Conservation (phyloP, 2,888 invertebrate species). For the Drosophila borealis region DNA sequence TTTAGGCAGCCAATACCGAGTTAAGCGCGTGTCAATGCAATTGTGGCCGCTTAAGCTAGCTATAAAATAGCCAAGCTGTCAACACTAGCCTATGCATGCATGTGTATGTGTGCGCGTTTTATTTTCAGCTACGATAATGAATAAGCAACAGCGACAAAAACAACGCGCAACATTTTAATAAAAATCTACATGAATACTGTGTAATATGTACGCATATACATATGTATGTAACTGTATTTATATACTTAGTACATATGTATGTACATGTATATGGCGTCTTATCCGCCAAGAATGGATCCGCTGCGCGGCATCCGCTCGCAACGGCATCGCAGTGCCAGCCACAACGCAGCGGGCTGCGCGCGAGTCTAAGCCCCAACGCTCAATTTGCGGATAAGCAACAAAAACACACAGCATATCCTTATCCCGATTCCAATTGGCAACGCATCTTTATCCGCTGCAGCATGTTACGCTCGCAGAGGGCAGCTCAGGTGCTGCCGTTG, state of each 20-base stretch:
- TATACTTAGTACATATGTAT: slow-evolving; percentile 27
- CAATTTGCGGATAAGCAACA: slow-evolving; percentile 23
- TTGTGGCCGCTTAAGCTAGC: slow-evolving; percentile 11
- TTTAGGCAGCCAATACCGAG: neutral
- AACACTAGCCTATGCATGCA: slow-evolving; percentile 14
- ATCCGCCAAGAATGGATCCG: slow-evolving; percentile 60
- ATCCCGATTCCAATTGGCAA: neutral
- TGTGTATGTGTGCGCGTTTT: slow-evolving; percentile 36
- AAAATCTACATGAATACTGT: slow-evolving; percentile 43
- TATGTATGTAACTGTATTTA: slow-evolving; percentile 21
- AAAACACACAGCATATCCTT: slow-evolving; percentile 5
- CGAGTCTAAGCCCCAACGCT: slow-evolving; percentile 31
- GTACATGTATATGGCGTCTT: slow-evolving; percentile 48
- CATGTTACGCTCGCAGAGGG: slow-evolving; percentile 16
- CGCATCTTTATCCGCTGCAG: neutral
- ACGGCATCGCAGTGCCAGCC: slow-evolving; percentile 57
- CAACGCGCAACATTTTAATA: slow-evolving; percentile 47
- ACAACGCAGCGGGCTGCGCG: slow-evolving; percentile 40
- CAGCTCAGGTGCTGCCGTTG: slow-evolving; percentile 28
- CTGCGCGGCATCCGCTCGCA: slow-evolving; percentile 50
- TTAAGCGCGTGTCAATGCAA: too few relatives aligned
- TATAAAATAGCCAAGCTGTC: slow-evolving; percentile 26
- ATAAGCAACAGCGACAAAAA: slow-evolving; percentile 47
- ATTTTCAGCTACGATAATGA: slow-evolving; percentile 65
- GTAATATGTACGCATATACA: slow-evolving; percentile 18